phyloP scores from a whole-genome alignment of 2,797 vertebrate genomes.

The Oophaga sylvatica region DNA sequence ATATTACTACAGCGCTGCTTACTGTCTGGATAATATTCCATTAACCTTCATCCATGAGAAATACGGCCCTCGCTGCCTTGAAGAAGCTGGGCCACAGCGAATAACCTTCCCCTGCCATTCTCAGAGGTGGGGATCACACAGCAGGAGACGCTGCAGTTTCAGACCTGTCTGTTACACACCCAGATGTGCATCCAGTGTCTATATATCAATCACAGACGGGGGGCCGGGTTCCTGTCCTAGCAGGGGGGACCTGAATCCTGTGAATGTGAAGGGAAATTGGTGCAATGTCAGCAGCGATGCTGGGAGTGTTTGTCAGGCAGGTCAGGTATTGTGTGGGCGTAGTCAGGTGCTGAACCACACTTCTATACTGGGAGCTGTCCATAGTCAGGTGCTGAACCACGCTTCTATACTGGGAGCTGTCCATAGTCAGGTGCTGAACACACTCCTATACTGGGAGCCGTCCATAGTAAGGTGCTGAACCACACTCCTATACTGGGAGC shows the following conservation, averaged over 20 bases:
- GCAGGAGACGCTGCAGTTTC: conserved; percentile 19
- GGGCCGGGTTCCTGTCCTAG: not conserved
- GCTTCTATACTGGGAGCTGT: no score
- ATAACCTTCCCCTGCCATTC: conserved; percentile 41
- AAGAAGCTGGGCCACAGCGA: not conserved
- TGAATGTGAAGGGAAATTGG: conserved; percentile 1
- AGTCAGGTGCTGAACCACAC: no score
- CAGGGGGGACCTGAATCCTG: not conserved
- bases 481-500: no score
- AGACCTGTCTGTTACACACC: not conserved
- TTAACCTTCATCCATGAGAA: conserved; percentile 15
- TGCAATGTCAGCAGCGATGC: conserved; percentile 47
- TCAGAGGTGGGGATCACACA: conserved; percentile 1
- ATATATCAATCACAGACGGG: not conserved
- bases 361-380: no score
- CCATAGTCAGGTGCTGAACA: no score
- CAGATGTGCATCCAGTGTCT: not conserved
- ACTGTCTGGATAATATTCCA: not conserved
- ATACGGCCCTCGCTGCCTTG: not conserved
- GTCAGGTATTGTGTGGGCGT: conserved; percentile 53
- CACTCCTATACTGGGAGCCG: no score
- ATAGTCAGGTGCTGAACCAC: no score
- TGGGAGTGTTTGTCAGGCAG: conserved; percentile 38
- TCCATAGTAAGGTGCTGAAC: no score
- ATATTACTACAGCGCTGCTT: not conserved